Conservation (phyloP, 2,888 invertebrate species). For the Temnothorax unifasciatus region DNA sequence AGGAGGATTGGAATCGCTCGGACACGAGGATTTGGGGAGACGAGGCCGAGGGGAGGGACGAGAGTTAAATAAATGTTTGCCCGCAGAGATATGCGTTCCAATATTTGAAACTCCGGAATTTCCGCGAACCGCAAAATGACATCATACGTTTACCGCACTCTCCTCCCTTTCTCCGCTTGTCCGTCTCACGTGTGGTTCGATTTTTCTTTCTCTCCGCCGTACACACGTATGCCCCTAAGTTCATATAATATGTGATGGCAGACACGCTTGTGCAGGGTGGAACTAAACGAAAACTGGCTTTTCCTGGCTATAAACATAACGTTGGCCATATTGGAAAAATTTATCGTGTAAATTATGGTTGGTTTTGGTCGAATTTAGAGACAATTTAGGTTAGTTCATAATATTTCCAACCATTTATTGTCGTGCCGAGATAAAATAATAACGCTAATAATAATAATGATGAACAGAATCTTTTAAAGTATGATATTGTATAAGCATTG, state of each 20-base stretch:
- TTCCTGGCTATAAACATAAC: conserved; percentile 61
- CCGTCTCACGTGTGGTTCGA: conserved; percentile 37
- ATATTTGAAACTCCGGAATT: conserved; percentile 72
- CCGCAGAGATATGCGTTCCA: conserved; percentile 61
- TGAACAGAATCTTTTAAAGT: neutral
- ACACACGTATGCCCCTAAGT: conserved; percentile 9
- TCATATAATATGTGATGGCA: conserved; percentile 12
- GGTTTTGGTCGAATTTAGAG: neutral
- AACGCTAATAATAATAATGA: neutral
- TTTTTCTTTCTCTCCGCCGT: conserved; percentile 49
- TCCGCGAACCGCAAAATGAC: conserved; percentile 71
- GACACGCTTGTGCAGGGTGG: conserved; percentile 13
- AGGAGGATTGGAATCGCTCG: conserved; percentile 45
- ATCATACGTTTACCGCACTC: conserved; percentile 63
- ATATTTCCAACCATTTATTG: neutral
- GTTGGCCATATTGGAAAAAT: conserved; percentile 66
- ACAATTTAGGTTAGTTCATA: neutral
- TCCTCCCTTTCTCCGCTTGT: conserved; percentile 53
- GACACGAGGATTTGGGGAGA: conserved; percentile 23
- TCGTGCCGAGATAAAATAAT: neutral
- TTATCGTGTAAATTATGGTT: conserved; percentile 52
- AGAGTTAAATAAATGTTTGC: conserved; percentile 72
- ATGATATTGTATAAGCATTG: neutral
- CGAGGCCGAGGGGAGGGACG: neutral
- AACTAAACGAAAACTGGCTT: conserved; percentile 56